Evolutionary conservation across 2,888 invertebrate genomes (phyloP).

Genomic region (Plagodis dolabraria): DNA sequence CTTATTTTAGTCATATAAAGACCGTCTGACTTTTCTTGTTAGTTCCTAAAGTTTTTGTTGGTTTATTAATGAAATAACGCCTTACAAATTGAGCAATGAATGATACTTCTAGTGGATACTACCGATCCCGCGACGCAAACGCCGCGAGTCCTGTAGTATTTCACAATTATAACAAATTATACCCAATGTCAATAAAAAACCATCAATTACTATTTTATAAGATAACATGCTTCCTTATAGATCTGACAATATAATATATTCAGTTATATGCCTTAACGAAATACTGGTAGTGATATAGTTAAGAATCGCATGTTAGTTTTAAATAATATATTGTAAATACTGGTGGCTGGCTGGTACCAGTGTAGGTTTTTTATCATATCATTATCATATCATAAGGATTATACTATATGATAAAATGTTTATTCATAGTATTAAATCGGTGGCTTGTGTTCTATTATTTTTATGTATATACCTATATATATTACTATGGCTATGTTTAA

Average conservation of each 20-base stretch:
- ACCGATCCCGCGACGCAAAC: background rate
- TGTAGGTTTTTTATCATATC: constrained; percentile 83
- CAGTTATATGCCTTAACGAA: constrained; percentile 77
- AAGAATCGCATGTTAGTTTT: constrained; percentile 73
- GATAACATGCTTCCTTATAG: constrained; percentile 83
- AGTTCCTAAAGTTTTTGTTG: too few species aligned
- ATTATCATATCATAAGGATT: constrained; percentile 78
- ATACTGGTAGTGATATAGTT: constrained; percentile 76
- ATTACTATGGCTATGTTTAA: background rate
- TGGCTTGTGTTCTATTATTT: constrained; percentile 16
- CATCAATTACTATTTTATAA: constrained; percentile 79
- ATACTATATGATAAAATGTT: constrained; percentile 57
- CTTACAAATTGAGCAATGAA: too few species aligned
- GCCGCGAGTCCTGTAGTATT: background rate
- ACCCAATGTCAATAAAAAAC: constrained; percentile 65
- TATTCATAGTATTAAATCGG: constrained; percentile 41
- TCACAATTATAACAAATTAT: constrained; percentile 37
- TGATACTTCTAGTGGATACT: background rate
- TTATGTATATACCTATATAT: background rate
- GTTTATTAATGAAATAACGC: too few species aligned
- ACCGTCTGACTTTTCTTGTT: too few species aligned
- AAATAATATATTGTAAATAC: constrained; percentile 50
- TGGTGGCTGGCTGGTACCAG: constrained; percentile 73
- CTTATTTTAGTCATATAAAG: too few species aligned
- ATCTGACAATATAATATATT: constrained; percentile 80